Percentiles rank a stretch among this genome's conserved stretches.
These are phyloP conservation scores for Dolichopus griseipennis DNA, from an alignment of 2,888 invertebrate genomes.

Conservation along the genomic window DNA sequence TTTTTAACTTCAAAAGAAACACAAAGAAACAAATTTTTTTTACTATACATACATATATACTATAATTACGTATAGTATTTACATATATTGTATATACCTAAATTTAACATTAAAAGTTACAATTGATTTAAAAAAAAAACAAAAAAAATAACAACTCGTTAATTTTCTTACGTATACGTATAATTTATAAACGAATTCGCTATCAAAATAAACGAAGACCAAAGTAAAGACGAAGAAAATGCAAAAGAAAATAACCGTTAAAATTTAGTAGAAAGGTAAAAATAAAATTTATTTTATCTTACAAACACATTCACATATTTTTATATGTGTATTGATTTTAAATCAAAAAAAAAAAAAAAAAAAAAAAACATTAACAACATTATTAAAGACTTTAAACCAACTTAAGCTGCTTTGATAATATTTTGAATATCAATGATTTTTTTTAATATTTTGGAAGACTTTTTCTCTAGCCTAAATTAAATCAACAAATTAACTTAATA, in stretches of 20 bases:
- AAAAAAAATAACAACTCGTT: background rate
- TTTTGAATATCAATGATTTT: too few relatives aligned
- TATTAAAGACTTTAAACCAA: too few relatives aligned
- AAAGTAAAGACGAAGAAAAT: background rate
- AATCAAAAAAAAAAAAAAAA: background rate
- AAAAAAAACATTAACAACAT: background rate
- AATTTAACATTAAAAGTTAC: background rate
- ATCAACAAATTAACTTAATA: too few relatives aligned
- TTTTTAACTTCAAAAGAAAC: background rate
- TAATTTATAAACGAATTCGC: background rate
- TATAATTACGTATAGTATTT: too few relatives aligned
- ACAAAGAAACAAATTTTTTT: background rate
- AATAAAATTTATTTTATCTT: background rate
- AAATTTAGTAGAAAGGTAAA: background rate
- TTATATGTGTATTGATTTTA: background rate
- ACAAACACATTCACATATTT: background rate
- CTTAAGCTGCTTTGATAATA: too few relatives aligned
- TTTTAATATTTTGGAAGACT: too few relatives aligned
- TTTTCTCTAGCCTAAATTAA: too few relatives aligned
- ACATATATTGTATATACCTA: too few relatives aligned
- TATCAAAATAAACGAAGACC: background rate
- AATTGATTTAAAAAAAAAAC: background rate
- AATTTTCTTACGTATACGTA: background rate
- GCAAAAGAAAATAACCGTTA: background rate
- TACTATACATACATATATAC: too few relatives aligned